These are phyloP conservation scores for Xenentodon cancila DNA, from an alignment of 2,797 vertebrate genomes.

Conservation along the genomic window DNA sequence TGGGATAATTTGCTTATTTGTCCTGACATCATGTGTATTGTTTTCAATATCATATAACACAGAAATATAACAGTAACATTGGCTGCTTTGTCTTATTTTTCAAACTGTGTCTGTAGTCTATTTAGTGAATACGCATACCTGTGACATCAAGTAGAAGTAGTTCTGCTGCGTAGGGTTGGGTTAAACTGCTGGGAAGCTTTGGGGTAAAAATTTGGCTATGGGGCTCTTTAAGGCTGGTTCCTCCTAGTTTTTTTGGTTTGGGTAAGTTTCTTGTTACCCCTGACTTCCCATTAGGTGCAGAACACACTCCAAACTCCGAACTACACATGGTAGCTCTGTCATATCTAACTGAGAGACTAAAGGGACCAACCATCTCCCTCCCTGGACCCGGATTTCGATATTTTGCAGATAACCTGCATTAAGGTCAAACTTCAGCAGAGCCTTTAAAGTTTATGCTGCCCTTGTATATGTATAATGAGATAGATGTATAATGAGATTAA, in stretches of 20 bases:
- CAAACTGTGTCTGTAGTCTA: too few relatives aligned
- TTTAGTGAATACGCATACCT: too few relatives aligned
- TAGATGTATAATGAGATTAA: too few relatives aligned
- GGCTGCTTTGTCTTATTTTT: too few relatives aligned
- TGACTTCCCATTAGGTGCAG: conserved; percentile 3
- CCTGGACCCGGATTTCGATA: not conserved
- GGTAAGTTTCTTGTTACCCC: conserved; percentile 14
- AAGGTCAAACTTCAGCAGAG: not conserved
- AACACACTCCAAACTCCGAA: not conserved
- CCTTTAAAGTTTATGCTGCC: conserved; percentile 1
- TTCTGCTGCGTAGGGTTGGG: not conserved
- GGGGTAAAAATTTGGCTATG: conserved; percentile 1
- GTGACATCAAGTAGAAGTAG: not conserved
- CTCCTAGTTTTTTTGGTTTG: conserved; percentile 7
- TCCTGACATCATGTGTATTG: too few relatives aligned
- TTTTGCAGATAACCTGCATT: not conserved
- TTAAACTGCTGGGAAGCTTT: not conserved
- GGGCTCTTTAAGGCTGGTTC: conserved; percentile 7
- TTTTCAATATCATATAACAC: too few relatives aligned
- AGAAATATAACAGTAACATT: too few relatives aligned
- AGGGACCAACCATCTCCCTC: not conserved
- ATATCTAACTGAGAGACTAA: not conserved
- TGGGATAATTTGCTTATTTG: too few relatives aligned
- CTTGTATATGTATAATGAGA: too few relatives aligned
- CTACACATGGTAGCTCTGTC: not conserved